These are phyloP conservation scores for Lasiommata megera DNA, from an alignment of 2,888 invertebrate genomes.

Conservation along the genomic window DNA sequence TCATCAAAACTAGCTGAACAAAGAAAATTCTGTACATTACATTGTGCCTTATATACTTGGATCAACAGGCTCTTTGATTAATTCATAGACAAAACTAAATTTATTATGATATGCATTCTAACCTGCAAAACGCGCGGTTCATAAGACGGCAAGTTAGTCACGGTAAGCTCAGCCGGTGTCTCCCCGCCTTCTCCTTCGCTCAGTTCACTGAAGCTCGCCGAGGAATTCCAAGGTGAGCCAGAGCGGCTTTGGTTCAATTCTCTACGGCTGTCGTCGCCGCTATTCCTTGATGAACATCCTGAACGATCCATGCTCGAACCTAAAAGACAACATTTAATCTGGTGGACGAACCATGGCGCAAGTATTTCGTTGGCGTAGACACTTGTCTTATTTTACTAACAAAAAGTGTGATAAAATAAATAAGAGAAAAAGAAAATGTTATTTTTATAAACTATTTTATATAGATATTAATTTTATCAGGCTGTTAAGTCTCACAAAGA, in stretches of 20 bases:
- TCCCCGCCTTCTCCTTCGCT: constrained; percentile 58
- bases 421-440: too few species aligned
- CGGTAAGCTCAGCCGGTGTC: constrained; percentile 60
- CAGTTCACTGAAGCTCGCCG: constrained; percentile 66
- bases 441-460: too few species aligned
- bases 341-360: not conserved
- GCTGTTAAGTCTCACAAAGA: too few species aligned
- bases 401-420: too few species aligned
- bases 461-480: too few species aligned
- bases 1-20: too few species aligned
- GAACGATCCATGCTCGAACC: constrained; percentile 58
- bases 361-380: not conserved
- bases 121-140: constrained; percentile 63
- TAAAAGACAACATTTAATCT: constrained; percentile 13
- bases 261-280: constrained; percentile 59
- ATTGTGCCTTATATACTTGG: too few species aligned
- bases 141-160: constrained; percentile 65
- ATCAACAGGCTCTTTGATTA: too few species aligned
- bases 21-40: too few species aligned
- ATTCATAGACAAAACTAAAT: too few species aligned
- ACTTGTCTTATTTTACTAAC: not conserved
- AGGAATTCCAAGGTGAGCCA: constrained; percentile 72
- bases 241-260: constrained; percentile 55
- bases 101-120: too few species aligned
- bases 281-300: constrained; percentile 68